A percentile compares a stretch with the other conserved stretches of the same genome.
These are phyloP conservation scores for Lasioglossum malachurum DNA, from an alignment of 2,888 invertebrate species.

Conservation along the genomic window DNA sequence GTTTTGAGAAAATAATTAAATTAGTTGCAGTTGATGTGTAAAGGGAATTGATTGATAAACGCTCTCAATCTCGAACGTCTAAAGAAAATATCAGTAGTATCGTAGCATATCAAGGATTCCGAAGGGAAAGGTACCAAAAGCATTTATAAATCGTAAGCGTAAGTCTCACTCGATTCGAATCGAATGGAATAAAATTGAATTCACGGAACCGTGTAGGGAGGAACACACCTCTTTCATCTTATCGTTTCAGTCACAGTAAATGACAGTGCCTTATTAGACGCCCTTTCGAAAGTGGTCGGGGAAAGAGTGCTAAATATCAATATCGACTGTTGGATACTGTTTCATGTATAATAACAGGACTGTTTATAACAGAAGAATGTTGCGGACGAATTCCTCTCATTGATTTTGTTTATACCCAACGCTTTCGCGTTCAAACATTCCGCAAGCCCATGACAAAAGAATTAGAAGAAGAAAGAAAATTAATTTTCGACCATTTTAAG, in stretches of 20 bases:
- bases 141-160: constrained; percentile 67
- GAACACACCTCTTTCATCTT: constrained; percentile 55
- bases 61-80: constrained; percentile 5
- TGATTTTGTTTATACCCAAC: not conserved
- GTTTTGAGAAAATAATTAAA: not conserved
- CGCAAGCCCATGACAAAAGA: not conserved
- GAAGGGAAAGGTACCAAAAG: constrained; percentile 64
- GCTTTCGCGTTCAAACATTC: not conserved
- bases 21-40: not conserved
- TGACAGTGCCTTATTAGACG: constrained; percentile 76
- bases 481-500: not conserved
- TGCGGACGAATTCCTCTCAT: constrained; percentile 14
- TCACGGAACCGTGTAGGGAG: constrained; percentile 55
- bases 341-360: not conserved
- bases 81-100: constrained; percentile 51
- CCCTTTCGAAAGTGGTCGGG: constrained; percentile 64
- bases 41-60: not conserved
- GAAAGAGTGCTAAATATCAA: constrained; percentile 63
- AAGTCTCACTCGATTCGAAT: constrained; percentile 54
- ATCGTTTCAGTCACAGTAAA: constrained; percentile 72
- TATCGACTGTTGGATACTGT: not conserved
- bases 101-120: constrained; percentile 52
- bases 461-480: not conserved
- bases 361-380: constrained; percentile 3
- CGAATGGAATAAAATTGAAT: constrained; percentile 43